Evolutionary conservation across 2,888 invertebrate genomes (phyloP), one percentile per base, ranked within the genome.

Genomic region (Polietes domitor): DNA sequence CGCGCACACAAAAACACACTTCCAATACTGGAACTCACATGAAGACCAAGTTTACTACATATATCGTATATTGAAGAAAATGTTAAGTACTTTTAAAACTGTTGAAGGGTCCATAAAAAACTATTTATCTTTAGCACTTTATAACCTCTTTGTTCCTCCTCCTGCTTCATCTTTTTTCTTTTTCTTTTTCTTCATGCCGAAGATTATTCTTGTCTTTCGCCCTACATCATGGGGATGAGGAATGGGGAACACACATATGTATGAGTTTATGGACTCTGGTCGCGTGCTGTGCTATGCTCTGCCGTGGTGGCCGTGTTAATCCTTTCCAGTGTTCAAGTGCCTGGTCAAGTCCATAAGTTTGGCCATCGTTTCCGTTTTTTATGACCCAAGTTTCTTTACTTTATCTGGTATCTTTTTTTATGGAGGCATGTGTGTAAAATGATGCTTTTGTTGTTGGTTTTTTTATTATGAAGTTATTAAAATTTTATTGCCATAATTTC

Each of bases 71-170:
- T 37, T n/a, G 21, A 50, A 50, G 28, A 50, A 50, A 26, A 28
- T 15, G 68, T 84, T 84, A 84, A 84, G 75, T 78, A 81, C 78
- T 84, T 84, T 84, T 81, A 78, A 84, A 84, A 81, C 81, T 80
- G 84, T 81, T 84, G 76, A 84, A 84, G 78, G 43, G 81, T 78
- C 77, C 58, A 84, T 84, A 68, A 73, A 83, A 84, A 84, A 81
- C 78, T 84, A 76, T 84, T 84, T 84, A 84, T 81, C 78, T 81
- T 76, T 80, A 41, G 81, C 72, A 78, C 72, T 84, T 84, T 84
- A 84, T 61, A 78, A 78, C 84, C 80, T 75, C 73, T 53, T 78
- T 65, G 32, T 9, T 26, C 4, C 4, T 53, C 24, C 21, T 21
- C 17, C 53, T 21, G 9, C 9, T 15, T 12, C 26, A 3, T 10